phyloP scores from a whole-genome alignment of 2,797 vertebrate genomes.

The Sphenodon punctatus region DNA sequence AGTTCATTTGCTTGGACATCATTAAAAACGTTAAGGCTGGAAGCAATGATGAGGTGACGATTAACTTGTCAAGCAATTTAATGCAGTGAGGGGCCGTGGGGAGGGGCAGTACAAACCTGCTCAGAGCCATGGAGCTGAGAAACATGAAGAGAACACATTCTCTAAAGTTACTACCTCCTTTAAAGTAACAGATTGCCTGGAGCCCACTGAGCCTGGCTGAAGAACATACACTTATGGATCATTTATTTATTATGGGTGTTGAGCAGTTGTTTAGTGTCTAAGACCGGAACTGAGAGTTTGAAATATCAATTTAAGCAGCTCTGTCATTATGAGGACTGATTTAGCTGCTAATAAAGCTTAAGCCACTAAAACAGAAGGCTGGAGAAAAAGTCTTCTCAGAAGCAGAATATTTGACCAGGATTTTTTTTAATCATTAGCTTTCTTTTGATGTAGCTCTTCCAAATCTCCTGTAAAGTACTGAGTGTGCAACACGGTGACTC shows the following conservation, averaged over 20 bases:
- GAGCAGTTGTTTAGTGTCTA: background rate
- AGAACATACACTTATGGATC: background rate
- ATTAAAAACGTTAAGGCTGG: constrained; percentile 1
- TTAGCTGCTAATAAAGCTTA: background rate
- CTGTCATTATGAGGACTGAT: background rate
- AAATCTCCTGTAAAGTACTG: background rate
- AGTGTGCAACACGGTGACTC: background rate
- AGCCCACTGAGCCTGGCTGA: background rate
- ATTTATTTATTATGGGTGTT: background rate
- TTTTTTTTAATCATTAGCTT: background rate
- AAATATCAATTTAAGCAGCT: background rate
- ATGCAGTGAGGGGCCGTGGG: background rate
- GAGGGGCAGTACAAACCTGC: background rate
- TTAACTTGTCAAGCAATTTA: background rate
- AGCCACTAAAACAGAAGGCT: background rate
- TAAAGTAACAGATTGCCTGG: background rate
- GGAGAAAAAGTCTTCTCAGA: background rate
- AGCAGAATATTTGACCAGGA: background rate
- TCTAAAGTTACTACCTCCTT: background rate
- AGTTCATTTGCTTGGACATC: constrained; percentile 38
- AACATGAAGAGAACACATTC: accelerated
- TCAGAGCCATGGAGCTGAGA: background rate
- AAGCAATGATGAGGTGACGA: background rate
- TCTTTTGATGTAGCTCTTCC: background rate
- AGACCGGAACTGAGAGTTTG: background rate